These are phyloP conservation scores for Hydrochoerus hydrochaeris DNA, from an alignment of 2,113 vertebrate species.

Conservation along the genomic window DNA sequence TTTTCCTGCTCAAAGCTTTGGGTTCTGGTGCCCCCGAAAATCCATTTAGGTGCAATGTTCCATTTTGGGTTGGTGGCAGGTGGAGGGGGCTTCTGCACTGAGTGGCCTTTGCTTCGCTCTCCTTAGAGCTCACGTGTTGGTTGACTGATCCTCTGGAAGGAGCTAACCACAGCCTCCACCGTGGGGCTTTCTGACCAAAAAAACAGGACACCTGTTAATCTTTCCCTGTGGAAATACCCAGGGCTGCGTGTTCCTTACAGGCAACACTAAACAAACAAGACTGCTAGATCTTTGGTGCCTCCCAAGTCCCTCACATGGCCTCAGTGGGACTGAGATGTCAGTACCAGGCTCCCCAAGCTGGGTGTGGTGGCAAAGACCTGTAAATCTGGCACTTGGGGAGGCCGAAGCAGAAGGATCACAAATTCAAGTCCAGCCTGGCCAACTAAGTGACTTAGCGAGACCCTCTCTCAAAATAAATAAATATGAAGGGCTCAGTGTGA, in stretches of 20 bases:
- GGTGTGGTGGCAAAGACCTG: neutral
- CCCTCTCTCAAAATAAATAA: neutral
- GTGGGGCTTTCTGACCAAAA: neutral
- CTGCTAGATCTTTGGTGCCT: neutral
- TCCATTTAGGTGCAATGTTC: neutral
- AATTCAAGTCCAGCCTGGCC: neutral
- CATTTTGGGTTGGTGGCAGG: neutral
- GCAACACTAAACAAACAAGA: neutral
- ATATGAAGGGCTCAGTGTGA: neutral
- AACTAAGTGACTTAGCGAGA: neutral
- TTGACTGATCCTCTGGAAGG: neutral
- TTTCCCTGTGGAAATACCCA: neutral
- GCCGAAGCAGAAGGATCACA: neutral
- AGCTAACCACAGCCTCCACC: neutral
- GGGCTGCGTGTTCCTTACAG: neutral
- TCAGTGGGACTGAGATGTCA: neutral
- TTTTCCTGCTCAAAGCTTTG: neutral
- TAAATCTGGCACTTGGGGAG: neutral
- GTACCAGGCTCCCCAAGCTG: neutral
- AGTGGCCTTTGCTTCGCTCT: neutral
- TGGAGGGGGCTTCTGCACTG: neutral
- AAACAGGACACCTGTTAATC: neutral
- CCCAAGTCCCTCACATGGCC: neutral
- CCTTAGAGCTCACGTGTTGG: neutral
- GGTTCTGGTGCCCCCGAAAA: neutral